Conservation (phyloP, 2,113 vertebrate species). For the Tragelaphus strepsiceros region DNA sequence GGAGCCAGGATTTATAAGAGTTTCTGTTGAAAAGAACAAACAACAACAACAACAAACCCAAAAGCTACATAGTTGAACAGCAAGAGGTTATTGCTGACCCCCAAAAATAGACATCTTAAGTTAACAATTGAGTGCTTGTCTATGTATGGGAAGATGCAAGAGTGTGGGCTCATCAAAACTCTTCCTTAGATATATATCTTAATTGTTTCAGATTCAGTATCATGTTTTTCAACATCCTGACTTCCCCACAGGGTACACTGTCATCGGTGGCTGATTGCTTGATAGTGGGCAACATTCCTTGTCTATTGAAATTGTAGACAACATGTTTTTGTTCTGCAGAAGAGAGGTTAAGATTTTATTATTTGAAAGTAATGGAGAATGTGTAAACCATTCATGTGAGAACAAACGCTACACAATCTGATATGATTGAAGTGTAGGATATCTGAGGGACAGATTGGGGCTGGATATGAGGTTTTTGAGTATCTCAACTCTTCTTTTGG, state of each 20-base stretch:
- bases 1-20: neutral
- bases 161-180: neutral
- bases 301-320: neutral
- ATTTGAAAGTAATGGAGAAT: neutral
- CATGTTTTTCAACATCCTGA: neutral
- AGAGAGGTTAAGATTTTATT: neutral
- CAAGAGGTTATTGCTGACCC: neutral
- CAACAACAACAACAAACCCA: accelerated
- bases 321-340: neutral
- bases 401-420: neutral
- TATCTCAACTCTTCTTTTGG: neutral
- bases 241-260: neutral
- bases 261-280: neutral
- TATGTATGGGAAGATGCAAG: neutral
- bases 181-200: neutral
- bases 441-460: neutral
- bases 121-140: neutral
- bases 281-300: neutral
- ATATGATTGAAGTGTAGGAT: neutral
- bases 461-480: neutral
- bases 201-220: neutral
- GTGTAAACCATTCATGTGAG: neutral
- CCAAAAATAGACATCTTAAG: neutral
- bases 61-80: neutral
- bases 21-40: neutral